Evolutionary conservation across 2,888 invertebrate genomes (phyloP), one percentile per base, ranked within the genome.

Genomic region (Proisotoma minuta): DNA sequence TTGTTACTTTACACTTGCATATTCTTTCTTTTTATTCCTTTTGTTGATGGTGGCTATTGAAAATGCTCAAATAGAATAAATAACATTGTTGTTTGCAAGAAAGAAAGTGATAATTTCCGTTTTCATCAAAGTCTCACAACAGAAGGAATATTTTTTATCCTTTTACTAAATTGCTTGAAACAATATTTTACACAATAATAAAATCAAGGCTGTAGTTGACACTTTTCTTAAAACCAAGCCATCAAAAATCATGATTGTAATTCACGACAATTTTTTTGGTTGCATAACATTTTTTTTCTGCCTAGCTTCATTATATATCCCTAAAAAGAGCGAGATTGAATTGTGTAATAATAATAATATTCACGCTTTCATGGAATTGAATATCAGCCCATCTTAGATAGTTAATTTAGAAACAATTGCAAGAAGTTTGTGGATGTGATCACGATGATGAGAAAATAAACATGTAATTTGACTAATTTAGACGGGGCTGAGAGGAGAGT

Each of bases 391-490:
- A n/a, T n/a, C n/a, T n/a, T n/a, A n/a, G n/a, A n/a, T n/a, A n/a
- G n/a, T n/a, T n/a, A 34, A 15, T 34, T 34, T 10, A 34, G 34
- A 34, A 34, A 51, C 18, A 15, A 10, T 4, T 15, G 12, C 5
- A 51, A 51, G 24, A 10, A 51, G 51, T 51, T 51, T 51, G 53
- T 10, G 28, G 3, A 27, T 26, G 20, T 53, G 53, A 53, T 28
- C 20, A 53, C 48, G 20, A 5, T 53, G 53, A 28, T 53, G 53
- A n/a, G 27, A 28, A 53, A 53, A 53, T 53, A 43, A 43, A 43
- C 43, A 43, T 43, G 43, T 43, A 43, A 43, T 43, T 34, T 43
- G 15, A 20, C 43, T 43, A 43, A 43, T 43, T 43, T 43, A 20
- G 43, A 43, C 43, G 43, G 15, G 5, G 18, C 43, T 43, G 43